These are phyloP conservation scores for Hypocryptadius cinnamomeus DNA, from an alignment of 2,113 vertebrate species.

Conservation along the genomic window DNA sequence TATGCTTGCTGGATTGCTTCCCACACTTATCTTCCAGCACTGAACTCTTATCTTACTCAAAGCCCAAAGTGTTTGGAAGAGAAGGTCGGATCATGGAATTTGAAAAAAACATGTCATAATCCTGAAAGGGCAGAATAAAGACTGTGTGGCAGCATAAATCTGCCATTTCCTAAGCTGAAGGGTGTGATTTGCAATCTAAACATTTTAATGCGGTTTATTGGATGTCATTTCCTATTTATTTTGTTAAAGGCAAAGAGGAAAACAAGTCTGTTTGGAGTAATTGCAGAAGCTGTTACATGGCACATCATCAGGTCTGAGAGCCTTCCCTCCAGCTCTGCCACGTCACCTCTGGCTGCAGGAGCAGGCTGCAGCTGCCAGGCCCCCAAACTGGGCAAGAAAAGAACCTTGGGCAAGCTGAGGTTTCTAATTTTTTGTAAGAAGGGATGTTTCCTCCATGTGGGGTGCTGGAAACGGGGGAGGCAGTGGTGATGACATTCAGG, in stretches of 20 bases:
- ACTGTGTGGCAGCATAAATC: not conserved
- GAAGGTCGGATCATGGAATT: not conserved
- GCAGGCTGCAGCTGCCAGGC: not conserved
- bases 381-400: not conserved
- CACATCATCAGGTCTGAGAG: not conserved
- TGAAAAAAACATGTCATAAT: not conserved
- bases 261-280: not conserved
- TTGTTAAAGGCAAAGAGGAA: not conserved
- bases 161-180: not conserved
- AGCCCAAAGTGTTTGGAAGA: not conserved
- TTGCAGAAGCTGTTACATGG: not conserved
- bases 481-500: not conserved
- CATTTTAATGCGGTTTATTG: not conserved
- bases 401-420: fast-evolving
- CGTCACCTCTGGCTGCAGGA: not conserved
- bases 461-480: not conserved
- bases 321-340: not conserved
- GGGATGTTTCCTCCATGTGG: not conserved
- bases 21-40: not conserved
- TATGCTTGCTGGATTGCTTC: not conserved
- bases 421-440: not conserved
- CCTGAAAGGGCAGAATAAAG: not conserved
- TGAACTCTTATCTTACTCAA: not conserved
- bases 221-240: not conserved
- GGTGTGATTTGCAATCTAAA: not conserved